Conservation (phyloP, 2,797 vertebrate species). For the Fratercula arctica region DNA sequence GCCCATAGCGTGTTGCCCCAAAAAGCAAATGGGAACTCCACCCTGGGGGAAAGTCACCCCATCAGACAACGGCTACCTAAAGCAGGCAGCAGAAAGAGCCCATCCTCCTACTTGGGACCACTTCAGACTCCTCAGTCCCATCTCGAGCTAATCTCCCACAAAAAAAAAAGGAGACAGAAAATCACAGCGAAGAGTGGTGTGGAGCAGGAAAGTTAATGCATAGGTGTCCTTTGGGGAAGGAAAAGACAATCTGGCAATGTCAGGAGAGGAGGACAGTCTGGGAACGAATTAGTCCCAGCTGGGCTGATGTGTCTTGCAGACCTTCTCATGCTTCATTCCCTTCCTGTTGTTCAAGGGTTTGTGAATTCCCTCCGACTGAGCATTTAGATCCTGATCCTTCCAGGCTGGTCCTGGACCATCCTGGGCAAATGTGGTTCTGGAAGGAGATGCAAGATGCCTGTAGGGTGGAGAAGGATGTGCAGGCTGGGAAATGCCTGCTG, state of each 20-base stretch:
- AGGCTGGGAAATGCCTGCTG: background rate
- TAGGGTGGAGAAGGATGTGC: background rate
- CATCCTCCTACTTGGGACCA: background rate
- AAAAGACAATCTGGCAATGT: background rate
- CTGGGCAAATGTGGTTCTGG: background rate
- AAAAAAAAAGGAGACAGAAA: background rate
- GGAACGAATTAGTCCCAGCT: background rate
- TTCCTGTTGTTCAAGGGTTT: background rate
- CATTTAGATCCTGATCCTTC: background rate
- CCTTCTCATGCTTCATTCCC: background rate
- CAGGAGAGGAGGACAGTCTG: background rate
- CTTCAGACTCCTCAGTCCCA: background rate
- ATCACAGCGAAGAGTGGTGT: background rate
- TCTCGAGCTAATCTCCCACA: background rate
- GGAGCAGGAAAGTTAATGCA: background rate
- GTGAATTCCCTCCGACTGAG: background rate
- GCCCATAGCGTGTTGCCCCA: fast-evolving
- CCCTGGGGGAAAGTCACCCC: background rate
- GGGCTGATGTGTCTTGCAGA: background rate
- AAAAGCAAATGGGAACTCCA: background rate
- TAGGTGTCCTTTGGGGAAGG: background rate
- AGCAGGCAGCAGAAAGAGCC: background rate
- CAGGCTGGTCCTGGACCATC: background rate
- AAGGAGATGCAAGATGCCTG: background rate
- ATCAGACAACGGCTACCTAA: background rate